Percentiles rank a stretch among this genome's conserved stretches.
Evolutionary conservation across 2,888 invertebrate species (phyloP).

Genomic region (Brachyptera putata): DNA sequence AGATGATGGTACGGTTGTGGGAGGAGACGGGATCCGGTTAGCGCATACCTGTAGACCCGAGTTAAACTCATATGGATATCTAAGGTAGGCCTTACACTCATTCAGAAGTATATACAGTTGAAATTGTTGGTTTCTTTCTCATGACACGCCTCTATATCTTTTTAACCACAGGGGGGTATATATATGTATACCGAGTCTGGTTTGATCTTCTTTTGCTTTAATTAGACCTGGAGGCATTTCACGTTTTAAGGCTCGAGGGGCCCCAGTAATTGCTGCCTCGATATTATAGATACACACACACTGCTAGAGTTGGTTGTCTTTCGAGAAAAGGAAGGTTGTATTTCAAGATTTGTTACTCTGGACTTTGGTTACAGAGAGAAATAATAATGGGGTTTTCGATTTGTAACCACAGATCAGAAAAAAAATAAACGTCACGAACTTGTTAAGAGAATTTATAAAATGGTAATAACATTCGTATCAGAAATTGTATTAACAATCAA

Average conservation of each 20-base stretch:
- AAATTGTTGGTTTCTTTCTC: conserved; percentile 14
- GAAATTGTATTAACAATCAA: neutral
- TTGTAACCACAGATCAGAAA: neutral
- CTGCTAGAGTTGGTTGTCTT: conserved; percentile 10
- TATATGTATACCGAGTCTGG: neutral
- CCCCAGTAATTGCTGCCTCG: conserved; percentile 3
- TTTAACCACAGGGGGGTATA: conserved; percentile 18
- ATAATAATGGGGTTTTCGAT: neutral
- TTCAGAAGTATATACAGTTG: conserved; percentile 20
- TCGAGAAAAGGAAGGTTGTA: conserved; percentile 15
- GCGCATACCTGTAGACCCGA: conserved; percentile 11
- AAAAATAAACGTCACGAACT: neutral
- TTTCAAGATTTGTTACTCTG: conserved; percentile 10
- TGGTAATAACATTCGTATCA: neutral
- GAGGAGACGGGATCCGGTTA: conserved; percentile 15
- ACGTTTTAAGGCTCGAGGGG: conserved; percentile 21
- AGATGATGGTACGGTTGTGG: conserved; percentile 4
- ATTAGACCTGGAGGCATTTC: conserved; percentile 25
- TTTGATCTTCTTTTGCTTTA: conserved; percentile 22
- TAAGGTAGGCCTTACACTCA: no score
- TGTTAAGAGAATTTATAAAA: neutral
- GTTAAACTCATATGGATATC: conserved; percentile 8
- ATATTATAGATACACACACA: neutral
- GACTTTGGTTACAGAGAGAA: neutral
- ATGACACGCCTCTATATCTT: conserved; percentile 16